These are phyloP conservation scores for Saccostrea echinata DNA, from an alignment of 1,140 invertebrate genomes.

Conservation along the genomic window DNA sequence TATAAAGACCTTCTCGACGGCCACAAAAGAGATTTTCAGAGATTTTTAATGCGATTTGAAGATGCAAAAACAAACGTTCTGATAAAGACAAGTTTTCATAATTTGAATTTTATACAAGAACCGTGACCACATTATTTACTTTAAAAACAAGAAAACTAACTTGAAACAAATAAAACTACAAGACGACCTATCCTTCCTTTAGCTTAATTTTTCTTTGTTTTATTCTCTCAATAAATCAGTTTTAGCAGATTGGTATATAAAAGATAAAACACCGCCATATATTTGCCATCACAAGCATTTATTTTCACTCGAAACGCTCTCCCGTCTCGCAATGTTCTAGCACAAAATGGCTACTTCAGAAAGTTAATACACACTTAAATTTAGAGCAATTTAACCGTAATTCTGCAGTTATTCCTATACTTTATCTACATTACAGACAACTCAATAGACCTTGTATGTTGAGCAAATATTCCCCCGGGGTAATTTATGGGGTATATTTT, in stretches of 20 bases:
- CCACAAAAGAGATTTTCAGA: not conserved
- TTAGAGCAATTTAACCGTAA: conserved; percentile 24
- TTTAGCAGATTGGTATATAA: conserved; percentile 33
- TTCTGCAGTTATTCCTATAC: conserved; percentile 21
- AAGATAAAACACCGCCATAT: conserved; percentile 26
- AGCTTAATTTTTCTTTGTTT: not conserved
- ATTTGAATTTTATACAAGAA: conserved; percentile 13
- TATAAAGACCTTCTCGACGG: not conserved
- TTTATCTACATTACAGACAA: conserved; percentile 16
- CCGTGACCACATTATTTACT: not conserved
- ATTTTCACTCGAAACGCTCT: conserved; percentile 28
- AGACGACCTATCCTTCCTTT: not conserved
- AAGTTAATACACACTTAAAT: conserved; percentile 36
- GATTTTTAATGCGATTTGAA: not conserved
- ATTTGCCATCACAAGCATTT: conserved; percentile 13
- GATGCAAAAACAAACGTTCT: not conserved
- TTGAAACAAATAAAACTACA: not conserved
- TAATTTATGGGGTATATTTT: conserved; percentile 27
- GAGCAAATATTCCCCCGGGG: not conserved
- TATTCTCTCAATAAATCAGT: conserved; percentile 18
- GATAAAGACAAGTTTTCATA: not conserved
- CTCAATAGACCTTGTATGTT: conserved; percentile 34
- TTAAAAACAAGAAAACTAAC: conserved; percentile 16
- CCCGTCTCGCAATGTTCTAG: conserved; percentile 5
- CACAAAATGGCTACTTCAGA: conserved; percentile 28